Conservation (phyloP, 2,113 vertebrate genomes). For the Peromyscus maniculatus region DNA sequence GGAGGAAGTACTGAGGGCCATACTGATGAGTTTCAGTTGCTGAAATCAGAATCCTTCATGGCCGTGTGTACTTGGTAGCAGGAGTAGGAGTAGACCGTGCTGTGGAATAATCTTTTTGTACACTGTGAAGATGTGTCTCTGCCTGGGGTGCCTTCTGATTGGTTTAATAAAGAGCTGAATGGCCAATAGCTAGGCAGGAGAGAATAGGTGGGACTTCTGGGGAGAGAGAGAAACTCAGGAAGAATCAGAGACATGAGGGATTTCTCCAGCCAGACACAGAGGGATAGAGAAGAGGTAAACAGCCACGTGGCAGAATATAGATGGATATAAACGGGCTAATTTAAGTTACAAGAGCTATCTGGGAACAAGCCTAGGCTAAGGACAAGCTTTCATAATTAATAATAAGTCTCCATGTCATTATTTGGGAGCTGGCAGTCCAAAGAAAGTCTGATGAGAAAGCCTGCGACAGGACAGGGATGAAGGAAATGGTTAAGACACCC, state of each 20-base stretch:
- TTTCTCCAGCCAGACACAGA: not conserved
- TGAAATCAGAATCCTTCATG: not conserved
- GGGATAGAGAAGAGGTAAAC: not conserved
- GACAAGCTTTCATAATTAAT: not conserved
- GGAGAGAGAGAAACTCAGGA: not conserved
- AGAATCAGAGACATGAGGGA: not conserved
- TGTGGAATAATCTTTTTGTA: not conserved
- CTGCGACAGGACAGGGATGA: fast-evolving
- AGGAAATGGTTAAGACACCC: not conserved
- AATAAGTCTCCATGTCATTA: not conserved
- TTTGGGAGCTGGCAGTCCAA: not conserved
- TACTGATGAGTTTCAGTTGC: not conserved
- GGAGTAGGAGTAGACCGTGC: not conserved
- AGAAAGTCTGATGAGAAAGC: not conserved
- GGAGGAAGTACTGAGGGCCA: no score
- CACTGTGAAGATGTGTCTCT: not conserved
- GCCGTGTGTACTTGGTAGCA: not conserved
- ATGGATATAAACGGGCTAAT: not conserved
- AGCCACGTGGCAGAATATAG: not conserved
- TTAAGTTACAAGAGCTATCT: not conserved
- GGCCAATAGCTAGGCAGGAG: not conserved
- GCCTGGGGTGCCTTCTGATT: not conserved
- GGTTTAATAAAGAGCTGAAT: not conserved
- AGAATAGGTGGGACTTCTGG: not conserved
- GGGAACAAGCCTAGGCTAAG: not conserved